Conservation (phyloP, 2,888 invertebrate species). For the Germaria angustata region DNA sequence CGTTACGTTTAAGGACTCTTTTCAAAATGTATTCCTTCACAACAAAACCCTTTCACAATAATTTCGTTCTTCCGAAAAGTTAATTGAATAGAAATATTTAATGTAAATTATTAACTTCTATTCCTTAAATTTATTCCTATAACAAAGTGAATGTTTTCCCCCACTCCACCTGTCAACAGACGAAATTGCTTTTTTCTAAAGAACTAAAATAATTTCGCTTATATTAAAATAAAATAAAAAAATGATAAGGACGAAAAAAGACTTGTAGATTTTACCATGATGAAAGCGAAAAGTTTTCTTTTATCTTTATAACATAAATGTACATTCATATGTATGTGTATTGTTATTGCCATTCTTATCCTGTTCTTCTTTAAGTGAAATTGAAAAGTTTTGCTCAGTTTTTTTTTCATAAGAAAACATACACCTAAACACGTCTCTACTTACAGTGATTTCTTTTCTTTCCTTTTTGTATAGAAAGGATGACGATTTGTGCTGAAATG, state of each 20-base stretch:
- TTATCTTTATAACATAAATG: neutral
- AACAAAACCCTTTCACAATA: no score
- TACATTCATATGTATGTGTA: neutral
- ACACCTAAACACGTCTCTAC: constrained; percentile 44
- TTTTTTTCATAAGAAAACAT: neutral
- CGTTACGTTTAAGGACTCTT: no score
- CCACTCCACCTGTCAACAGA: neutral
- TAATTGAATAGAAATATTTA: constrained; percentile 2
- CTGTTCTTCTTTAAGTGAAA: constrained; percentile 20
- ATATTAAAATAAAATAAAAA: constrained; percentile 6
- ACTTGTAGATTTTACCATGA: constrained; percentile 2
- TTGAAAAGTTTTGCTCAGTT: constrained; percentile 35
- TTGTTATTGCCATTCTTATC: neutral
- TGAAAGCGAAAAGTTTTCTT: constrained; percentile 55
- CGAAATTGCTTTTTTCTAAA: neutral
- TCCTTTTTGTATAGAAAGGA: no score
- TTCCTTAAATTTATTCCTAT: neutral
- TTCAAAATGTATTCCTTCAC: no score
- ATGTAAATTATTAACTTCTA: neutral
- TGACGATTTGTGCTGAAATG: constrained; percentile 49
- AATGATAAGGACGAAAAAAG: neutral
- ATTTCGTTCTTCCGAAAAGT: neutral
- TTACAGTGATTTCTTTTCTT: constrained; percentile 42
- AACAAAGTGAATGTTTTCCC: neutral
- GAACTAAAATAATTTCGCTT: constrained; percentile 1